Evolutionary conservation across 2,113 vertebrate species (phyloP).

Genomic region (Microcebus tavaratra): DNA sequence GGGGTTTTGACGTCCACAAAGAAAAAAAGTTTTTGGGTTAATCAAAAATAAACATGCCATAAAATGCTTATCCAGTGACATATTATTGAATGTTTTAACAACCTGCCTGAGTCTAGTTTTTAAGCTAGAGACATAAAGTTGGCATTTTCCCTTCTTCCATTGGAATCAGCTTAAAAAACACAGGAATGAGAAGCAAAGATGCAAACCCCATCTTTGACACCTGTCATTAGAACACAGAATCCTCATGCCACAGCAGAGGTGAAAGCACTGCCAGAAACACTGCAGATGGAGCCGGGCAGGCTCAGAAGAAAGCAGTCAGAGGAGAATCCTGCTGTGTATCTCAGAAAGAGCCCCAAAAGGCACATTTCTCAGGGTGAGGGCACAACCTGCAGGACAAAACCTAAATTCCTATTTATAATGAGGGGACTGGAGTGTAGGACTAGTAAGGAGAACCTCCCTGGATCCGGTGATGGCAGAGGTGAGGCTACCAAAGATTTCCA

Average conservation of each 20-base stretch:
- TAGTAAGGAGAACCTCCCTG: not conserved
- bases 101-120: not conserved
- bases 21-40: not conserved
- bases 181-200: not conserved
- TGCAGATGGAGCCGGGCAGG: no score
- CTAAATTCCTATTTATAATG: not conserved
- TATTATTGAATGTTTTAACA: not conserved
- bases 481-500: not conserved
- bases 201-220: not conserved
- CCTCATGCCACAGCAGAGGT: not conserved
- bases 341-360: not conserved
- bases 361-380: not conserved
- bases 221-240: not conserved
- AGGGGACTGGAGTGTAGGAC: not conserved
- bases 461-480: not conserved
- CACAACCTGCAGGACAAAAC: not conserved
- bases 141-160: not conserved
- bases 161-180: not conserved
- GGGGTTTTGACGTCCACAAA: not conserved
- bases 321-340: not conserved
- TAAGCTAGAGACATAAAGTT: not conserved
- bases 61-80: not conserved
- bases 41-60: constrained; percentile 2
- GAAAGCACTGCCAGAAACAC: not conserved
- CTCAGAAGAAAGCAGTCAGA: no score